Conservation (phyloP, 2,113 vertebrate genomes). For the Carassius auratus region DNA sequence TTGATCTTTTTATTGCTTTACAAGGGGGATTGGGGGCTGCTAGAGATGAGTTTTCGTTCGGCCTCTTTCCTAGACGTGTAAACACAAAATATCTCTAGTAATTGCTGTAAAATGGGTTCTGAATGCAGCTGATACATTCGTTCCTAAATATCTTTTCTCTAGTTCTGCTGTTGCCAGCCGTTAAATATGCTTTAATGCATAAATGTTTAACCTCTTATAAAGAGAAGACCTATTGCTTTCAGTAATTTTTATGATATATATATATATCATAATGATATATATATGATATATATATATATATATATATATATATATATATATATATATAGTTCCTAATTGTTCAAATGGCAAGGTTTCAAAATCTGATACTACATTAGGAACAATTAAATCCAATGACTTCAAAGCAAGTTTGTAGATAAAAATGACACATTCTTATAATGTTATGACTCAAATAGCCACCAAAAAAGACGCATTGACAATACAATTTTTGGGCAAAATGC, state of each 20-base stretch:
- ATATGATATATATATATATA: too few species aligned
- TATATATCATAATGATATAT: too few species aligned
- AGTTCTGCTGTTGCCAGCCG: not conserved
- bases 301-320: too few species aligned
- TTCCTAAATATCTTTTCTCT: not conserved
- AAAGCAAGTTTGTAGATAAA: too few species aligned
- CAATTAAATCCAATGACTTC: not conserved
- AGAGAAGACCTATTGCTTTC: not conserved
- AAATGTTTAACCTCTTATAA: not conserved
- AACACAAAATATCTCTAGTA: not conserved
- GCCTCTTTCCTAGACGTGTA: not conserved
- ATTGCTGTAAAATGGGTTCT: constrained; percentile 15
- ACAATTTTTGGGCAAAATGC: too few species aligned
- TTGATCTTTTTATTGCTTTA: not conserved
- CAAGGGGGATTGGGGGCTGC: not conserved
- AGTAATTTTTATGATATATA: not conserved
- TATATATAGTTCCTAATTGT: not conserved
- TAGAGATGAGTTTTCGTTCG: not conserved
- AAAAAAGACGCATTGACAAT: not conserved
- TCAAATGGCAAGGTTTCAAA: not conserved
- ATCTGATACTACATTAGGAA: not conserved
- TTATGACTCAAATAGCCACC: too few species aligned
- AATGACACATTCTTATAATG: not conserved
- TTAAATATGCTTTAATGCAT: not conserved
- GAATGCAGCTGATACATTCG: not conserved